Evolutionary conservation across 2,888 invertebrate species (phyloP), one percentile per base, ranked within the genome.

Genomic region (Globia sparganii): DNA sequence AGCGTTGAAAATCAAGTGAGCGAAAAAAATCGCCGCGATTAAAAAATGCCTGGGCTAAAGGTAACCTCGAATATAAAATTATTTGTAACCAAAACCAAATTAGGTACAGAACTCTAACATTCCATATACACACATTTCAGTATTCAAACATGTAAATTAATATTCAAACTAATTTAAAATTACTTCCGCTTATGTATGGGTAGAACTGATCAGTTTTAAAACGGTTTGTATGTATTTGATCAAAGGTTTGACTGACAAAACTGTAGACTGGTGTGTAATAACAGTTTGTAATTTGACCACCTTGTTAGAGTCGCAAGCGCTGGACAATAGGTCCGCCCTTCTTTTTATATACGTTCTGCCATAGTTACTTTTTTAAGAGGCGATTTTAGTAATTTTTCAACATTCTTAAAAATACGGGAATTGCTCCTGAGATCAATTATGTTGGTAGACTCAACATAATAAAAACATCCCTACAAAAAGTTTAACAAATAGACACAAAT

Each of bases 161-260:
- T 85, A 71, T 70, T 65, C 46, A 65, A 85, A 82, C 64, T 84
- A 74, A 75, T 75, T 72, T 75, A 15, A 79, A 74, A 82, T 79
- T 80, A 72, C 18, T 69, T 49, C 56, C 25, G 65, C 46, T 70
- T 25, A 43, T 71, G 34, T 81, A 28, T 53, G 62, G 37, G 49
- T 73, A 59, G 28, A 58, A 66, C 53, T 70, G 49, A 83, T 78
- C 73, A 64, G 67, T 73, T 81, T 83, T 31, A 53, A 61, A 83
- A 83, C 43, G 66, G 31, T 70, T 34, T 46, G 61, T 40, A 77
- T 46, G 70, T 70, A 56, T 72, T 64, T 80, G 76, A 69, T 77
- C 34, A 64, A 62, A 58, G 34, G 28, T 25, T 28, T 37, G 25
- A 34, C 18, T 21, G 37, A 28, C 25, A 18, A 46, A 74, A 75